Conservation (phyloP, 1,140 invertebrate species). For the Aplysia californica region DNA sequence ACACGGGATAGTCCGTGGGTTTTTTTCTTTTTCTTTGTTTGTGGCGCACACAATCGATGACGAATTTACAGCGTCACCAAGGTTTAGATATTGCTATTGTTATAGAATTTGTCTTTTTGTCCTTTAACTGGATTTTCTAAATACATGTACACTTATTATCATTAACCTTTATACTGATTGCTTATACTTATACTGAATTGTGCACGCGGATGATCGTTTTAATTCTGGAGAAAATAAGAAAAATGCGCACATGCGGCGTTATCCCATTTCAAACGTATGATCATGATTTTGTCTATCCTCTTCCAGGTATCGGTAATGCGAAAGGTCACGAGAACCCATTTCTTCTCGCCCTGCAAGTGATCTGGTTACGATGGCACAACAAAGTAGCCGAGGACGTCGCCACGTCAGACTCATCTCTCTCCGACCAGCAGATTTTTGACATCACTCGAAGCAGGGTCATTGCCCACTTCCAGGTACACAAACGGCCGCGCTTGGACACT, state of each 20-base stretch:
- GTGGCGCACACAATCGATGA: no score
- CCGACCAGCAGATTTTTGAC: slow-evolving; percentile 95
- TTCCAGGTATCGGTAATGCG: slow-evolving; percentile 92
- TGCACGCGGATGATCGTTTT: neutral
- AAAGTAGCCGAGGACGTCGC: slow-evolving; percentile 81
- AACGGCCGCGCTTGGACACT: no score
- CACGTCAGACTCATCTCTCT: slow-evolving; percentile 83
- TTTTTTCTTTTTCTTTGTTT: no score
- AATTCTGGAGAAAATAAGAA: neutral
- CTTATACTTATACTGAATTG: neutral
- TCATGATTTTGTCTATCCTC: neutral
- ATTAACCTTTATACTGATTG: neutral
- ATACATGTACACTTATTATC: neutral
- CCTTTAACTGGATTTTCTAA: neutral
- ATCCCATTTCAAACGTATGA: neutral
- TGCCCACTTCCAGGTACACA: slow-evolving; percentile 91
- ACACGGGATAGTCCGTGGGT: no score
- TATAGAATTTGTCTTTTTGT: no score
- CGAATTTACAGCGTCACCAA: no score
- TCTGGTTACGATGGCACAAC: slow-evolving; percentile 97
- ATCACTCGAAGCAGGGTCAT: slow-evolving; percentile 87
- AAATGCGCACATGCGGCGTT: neutral
- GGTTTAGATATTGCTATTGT: no score
- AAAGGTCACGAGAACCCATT: slow-evolving; percentile 98
- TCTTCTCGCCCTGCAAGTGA: slow-evolving; percentile 89